Evolutionary conservation across 2,797 vertebrate species (phyloP).

Genomic region (Cyprinella venusta): DNA sequence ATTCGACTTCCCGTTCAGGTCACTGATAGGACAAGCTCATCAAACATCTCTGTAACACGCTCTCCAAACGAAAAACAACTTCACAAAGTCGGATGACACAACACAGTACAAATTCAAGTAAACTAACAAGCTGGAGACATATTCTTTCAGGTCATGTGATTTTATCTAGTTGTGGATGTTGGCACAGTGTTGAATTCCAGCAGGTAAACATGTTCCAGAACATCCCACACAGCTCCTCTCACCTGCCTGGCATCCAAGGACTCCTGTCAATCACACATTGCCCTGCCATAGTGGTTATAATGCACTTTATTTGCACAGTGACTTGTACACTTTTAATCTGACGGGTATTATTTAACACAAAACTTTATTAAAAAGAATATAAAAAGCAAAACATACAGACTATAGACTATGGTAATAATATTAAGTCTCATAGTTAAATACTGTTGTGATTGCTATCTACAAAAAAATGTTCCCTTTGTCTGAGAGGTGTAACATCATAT

Average conservation of each 20-base stretch:
- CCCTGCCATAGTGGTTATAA: not conserved
- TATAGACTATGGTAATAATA: not conserved
- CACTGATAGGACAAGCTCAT: slow-evolving; percentile 18
- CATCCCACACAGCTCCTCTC: slow-evolving; percentile 40
- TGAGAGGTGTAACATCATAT: slow-evolving; percentile 12
- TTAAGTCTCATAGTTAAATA: not conserved
- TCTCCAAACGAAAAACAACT: not conserved
- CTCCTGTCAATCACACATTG: slow-evolving; percentile 19
- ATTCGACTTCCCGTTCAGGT: slow-evolving; percentile 21
- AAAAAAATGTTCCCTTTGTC: not conserved
- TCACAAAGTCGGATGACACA: slow-evolving; percentile 12
- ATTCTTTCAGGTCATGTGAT: not conserved
- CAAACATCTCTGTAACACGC: not conserved
- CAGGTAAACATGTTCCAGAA: slow-evolving; percentile 36
- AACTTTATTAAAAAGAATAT: not conserved
- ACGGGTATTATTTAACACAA: not conserved
- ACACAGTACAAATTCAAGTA: not conserved
- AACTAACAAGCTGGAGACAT: not conserved
- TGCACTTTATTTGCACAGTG: not conserved
- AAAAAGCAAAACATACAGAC: not conserved
- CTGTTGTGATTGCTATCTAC: not conserved
- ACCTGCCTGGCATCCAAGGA: slow-evolving; percentile 5
- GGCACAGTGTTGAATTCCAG: slow-evolving; percentile 40
- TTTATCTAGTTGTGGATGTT: not conserved
- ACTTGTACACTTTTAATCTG: not conserved